Base-by-base conservation (phyloP, 1,140 invertebrate species). In the Listronotus bonariensis region DNA sequence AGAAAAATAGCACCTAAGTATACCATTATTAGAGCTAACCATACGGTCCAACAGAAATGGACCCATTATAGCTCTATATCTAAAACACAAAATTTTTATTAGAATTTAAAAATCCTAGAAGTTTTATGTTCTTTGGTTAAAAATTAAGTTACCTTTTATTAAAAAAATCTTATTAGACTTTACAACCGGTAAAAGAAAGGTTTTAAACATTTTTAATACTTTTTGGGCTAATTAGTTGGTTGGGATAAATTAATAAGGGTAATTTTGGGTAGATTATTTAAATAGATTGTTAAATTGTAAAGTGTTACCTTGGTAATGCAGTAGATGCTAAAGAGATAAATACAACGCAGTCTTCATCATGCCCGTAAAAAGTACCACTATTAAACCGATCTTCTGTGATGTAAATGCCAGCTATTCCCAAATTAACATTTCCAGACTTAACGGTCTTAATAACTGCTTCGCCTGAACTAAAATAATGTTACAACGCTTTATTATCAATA, bases 11-110 rank as follows among this genome's bases (percentile, higher is more conserved):
- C 87, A 6, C 88, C 80, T n/a, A 91, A 76, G 68, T 92, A 92
- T 0, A 84, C 83, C 6, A 85, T 77, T 7, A 86, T 89, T 10
- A 92, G 69, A 10, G 86, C 81, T 6, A 90, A 76, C 90, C 90
- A 92, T 5, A 91, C 89, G 8, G 85, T 84, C 84, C 87, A 89
- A 63, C 89, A n/a, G 85, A 68, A 92, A 92, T 0, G 90, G 90
- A 10, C 90, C 89, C 78, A 92, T 84, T 41, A 92, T 89, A n/a
- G 90, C 90, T 40, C 88, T 85, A 76, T 91, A 91, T 71, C 87
- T 89, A 68, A 46, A 78, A 79, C 11, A 14, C 5, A 26, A 26
- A 26, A 26, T 1, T 26, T 26, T 26, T 26, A 3, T 3, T 5
- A 26, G 5, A 26, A 26, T 26, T 26, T 26, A 3, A 26, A 26